Evolutionary conservation across 2,113 vertebrate species (phyloP).

Genomic region (Corythornis vintsioides): DNA sequence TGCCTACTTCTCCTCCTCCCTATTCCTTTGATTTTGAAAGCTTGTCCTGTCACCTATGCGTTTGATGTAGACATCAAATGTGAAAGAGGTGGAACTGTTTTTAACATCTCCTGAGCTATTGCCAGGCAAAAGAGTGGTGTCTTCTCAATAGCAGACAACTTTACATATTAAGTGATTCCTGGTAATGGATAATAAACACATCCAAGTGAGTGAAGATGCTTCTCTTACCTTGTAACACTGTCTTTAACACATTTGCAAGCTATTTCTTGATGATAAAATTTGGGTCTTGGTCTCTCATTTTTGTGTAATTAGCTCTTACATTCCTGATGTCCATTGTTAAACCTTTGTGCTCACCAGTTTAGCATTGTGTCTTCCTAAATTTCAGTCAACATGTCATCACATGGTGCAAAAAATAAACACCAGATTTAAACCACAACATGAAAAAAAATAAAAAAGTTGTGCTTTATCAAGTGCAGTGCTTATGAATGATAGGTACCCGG

Average conservation of each 20-base stretch:
- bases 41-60: not conserved
- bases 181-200: constrained; percentile 24
- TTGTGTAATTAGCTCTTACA: constrained; percentile 6
- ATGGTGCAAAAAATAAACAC: constrained; percentile 59
- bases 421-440: constrained; percentile 59
- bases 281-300: not conserved
- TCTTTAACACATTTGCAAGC: not conserved
- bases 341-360: constrained; percentile 29
- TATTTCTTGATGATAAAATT: constrained; percentile 9
- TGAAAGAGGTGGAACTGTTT: constrained; percentile 33
- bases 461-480: constrained; percentile 20
- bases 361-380: constrained; percentile 39
- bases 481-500: constrained; percentile 25
- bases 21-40: constrained; percentile 67
- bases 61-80: constrained; percentile 66
- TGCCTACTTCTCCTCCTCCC: constrained; percentile 51
- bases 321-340: constrained; percentile 29
- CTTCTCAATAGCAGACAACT: not conserved
- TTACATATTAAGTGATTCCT: constrained; percentile 6
- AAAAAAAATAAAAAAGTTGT: not conserved
- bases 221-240: not conserved
- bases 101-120: constrained; percentile 38
- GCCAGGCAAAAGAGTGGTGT: constrained; percentile 17
- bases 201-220: not conserved
- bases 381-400: constrained; percentile 45